Percentiles rank a stretch among this genome's conserved stretches.
These are phyloP conservation scores for Hetaerina titia DNA, from an alignment of 2,888 invertebrate genomes.

Conservation along the genomic window DNA sequence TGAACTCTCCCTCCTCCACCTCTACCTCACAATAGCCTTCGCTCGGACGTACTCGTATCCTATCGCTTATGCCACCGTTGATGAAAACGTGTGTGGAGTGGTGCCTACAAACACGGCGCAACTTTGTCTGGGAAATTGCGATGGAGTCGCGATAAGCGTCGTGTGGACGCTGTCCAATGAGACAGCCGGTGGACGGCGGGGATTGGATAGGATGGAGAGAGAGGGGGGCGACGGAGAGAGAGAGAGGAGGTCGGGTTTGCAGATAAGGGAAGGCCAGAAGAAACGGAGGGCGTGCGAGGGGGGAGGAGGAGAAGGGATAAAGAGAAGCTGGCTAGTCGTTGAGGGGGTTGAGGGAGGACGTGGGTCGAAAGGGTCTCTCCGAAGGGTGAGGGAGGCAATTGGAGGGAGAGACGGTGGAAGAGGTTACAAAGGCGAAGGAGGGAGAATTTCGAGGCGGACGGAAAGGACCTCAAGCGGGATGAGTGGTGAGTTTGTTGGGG, in stretches of 20 bases:
- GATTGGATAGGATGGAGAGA: slow-evolving; percentile 39
- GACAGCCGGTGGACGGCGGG: slow-evolving; percentile 61
- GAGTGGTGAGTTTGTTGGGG: slow-evolving; percentile 30
- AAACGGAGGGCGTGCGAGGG: background rate
- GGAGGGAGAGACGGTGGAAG: background rate
- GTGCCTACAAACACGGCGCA: slow-evolving; percentile 66
- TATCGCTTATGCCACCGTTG: slow-evolving; percentile 60
- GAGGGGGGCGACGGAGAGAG: background rate
- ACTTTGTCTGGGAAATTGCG: slow-evolving; percentile 67
- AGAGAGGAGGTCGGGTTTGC: background rate
- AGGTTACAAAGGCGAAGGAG: background rate
- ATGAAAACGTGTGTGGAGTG: slow-evolving; percentile 67
- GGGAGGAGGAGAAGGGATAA: background rate
- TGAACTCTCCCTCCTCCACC: background rate
- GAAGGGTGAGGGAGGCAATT: background rate
- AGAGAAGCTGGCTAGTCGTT: background rate
- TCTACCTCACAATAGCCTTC: background rate
- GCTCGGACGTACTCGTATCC: slow-evolving; percentile 25
- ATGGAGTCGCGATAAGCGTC: slow-evolving; percentile 62
- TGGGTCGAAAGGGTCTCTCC: background rate
- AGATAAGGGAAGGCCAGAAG: slow-evolving; percentile 48
- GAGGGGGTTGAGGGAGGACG: too few relatives aligned
- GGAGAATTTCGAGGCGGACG: background rate
- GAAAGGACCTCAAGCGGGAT: background rate
- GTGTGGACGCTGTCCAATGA: slow-evolving; percentile 66